Conservation (phyloP, 2,888 invertebrate species). For the Ischnura elegans region DNA sequence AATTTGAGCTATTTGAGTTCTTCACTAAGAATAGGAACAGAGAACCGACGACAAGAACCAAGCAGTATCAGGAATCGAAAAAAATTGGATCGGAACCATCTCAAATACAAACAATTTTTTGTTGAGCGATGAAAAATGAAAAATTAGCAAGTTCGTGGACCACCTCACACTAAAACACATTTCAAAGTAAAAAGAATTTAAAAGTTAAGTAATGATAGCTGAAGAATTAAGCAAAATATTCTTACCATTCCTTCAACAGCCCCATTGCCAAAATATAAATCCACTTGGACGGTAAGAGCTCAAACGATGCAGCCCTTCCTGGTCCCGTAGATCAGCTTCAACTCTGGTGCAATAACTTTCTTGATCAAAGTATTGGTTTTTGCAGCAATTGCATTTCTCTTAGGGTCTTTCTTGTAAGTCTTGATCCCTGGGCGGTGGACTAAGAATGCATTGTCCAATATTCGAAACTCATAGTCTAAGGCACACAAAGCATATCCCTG, state of each 20-base stretch:
- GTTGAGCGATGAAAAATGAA: no score
- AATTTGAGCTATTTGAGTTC: no score
- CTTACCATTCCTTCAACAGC: not conserved
- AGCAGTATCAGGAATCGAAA: no score
- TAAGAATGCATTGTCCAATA: slow-evolving; percentile 95
- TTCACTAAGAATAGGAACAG: no score
- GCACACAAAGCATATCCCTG: slow-evolving; percentile 95
- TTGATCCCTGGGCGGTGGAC: slow-evolving; percentile 96
- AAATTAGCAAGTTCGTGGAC: no score
- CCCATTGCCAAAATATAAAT: not conserved
- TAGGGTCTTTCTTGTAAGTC: slow-evolving; percentile 87
- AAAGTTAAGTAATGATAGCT: no score
- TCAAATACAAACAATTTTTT: no score
- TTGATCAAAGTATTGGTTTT: slow-evolving; percentile 89
- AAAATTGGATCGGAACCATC: no score
- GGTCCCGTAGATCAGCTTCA: slow-evolving; percentile 90
- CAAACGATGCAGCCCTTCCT: slow-evolving; percentile 90
- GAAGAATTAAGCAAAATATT: no score
- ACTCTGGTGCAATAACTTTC: slow-evolving; percentile 90
- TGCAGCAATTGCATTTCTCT: slow-evolving; percentile 86
- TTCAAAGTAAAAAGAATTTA: no score
- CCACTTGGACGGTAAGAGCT: slow-evolving; percentile 73
- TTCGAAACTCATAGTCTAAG: slow-evolving; percentile 94
- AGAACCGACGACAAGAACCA: no score
- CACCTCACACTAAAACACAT: no score